Percentiles rank a stretch among this genome's conserved stretches.
phyloP scores from a whole-genome alignment of 2,888 invertebrate species.

The Mythimna ferrago region DNA sequence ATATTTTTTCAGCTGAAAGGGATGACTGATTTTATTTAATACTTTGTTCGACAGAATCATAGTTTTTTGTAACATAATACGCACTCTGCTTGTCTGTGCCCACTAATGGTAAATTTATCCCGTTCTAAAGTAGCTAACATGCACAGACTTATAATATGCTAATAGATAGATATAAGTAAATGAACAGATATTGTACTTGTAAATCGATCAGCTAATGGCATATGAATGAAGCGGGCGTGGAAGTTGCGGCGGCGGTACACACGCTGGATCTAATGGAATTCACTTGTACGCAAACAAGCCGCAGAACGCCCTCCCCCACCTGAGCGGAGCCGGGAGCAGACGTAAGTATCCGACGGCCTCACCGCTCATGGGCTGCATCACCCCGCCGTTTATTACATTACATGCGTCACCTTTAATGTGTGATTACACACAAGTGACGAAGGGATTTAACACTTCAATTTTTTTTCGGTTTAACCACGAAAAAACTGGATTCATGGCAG shows the following conservation, averaged over 20 bases:
- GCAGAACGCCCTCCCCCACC: conserved; percentile 80
- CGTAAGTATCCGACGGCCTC: conserved; percentile 71
- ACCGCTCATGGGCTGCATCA: conserved; percentile 63
- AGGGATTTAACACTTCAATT: neutral
- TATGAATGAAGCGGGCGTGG: conserved; percentile 87
- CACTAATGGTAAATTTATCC: conserved; percentile 7
- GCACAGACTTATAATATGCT: conserved; percentile 38
- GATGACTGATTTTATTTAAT: neutral
- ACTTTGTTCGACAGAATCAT: neutral
- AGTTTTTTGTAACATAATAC: neutral
- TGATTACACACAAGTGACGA: conserved; percentile 31
- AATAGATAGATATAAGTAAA: conserved; percentile 70
- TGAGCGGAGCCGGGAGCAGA: conserved; percentile 70
- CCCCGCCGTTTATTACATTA: conserved; percentile 63
- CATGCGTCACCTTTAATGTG: conserved; percentile 55
- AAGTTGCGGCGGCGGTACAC: conserved; percentile 84
- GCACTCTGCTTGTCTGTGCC: neutral
- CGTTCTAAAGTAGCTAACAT: conserved; percentile 33
- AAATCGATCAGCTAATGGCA: conserved; percentile 90
- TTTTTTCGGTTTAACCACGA: neutral
- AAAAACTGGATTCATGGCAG: neutral
- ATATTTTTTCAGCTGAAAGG: conserved; percentile 33
- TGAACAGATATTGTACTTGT: conserved; percentile 82
- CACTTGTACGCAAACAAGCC: conserved; percentile 90
- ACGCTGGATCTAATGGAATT: conserved; percentile 89